phyloP scores from a whole-genome alignment of 2,797 vertebrate genomes.

The Parotocinclus haroldoi region DNA sequence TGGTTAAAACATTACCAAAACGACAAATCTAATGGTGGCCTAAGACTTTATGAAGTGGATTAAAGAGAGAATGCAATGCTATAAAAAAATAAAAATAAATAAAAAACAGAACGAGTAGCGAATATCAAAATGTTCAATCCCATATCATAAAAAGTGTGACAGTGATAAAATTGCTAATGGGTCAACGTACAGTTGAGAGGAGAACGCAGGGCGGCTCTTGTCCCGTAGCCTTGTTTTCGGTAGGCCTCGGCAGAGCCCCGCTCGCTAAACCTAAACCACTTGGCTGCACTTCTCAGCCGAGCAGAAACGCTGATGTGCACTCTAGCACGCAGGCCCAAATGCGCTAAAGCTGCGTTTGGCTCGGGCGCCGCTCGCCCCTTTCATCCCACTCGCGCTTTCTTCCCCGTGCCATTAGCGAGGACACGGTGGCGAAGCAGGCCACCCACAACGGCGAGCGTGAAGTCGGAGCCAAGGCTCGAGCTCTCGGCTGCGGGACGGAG shows the following conservation, averaged over 20 bases:
- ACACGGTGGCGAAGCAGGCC: slow-evolving; percentile 57
- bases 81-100: no score
- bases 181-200: no score
- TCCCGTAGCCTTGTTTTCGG: no score
- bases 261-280: slow-evolving; percentile 18
- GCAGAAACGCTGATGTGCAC: slow-evolving; percentile 22
- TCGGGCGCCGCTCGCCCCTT: slow-evolving; percentile 20
- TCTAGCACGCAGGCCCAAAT: slow-evolving; percentile 21
- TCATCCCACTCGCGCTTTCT: slow-evolving; percentile 31
- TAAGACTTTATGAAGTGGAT: no score
- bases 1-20: no score
- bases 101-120: no score
- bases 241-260: slow-evolving; percentile 1
- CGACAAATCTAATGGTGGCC: no score
- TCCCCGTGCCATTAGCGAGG: slow-evolving; percentile 51
- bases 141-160: no score
- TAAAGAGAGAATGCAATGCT: no score
- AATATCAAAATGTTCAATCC: no score
- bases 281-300: slow-evolving; percentile 1
- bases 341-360: slow-evolving; percentile 23
- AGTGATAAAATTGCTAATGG: no score
- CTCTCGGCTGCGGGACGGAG: slow-evolving; percentile 6
- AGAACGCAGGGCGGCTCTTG: no score
- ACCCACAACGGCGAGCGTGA: slow-evolving; percentile 45
- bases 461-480: slow-evolving; percentile 17